Conservation (phyloP, 2,797 vertebrate genomes). For the Chelon labrosus region DNA sequence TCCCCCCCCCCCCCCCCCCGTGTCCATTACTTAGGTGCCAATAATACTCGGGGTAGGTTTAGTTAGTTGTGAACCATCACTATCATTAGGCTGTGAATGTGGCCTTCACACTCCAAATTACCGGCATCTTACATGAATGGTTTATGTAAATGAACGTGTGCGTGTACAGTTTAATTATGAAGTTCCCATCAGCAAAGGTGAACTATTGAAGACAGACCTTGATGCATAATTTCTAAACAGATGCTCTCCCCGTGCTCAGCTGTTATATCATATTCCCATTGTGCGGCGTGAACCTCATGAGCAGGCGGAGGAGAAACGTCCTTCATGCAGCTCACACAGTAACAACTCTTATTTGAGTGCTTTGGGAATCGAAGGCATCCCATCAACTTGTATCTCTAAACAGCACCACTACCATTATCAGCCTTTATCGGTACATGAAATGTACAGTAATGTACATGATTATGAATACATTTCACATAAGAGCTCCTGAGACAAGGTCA, state of each 20-base stretch:
- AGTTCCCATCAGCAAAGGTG: conserved; percentile 20
- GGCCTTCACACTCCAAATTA: conserved; percentile 15
- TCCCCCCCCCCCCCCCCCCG: too few relatives aligned
- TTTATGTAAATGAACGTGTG: conserved; percentile 42
- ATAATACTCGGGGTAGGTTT: too few relatives aligned
- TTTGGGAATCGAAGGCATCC: not conserved
- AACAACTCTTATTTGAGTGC: not conserved
- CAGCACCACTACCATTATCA: not conserved
- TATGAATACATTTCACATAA: conserved; percentile 14
- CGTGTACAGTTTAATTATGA: conserved; percentile 19
- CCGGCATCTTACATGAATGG: conserved; percentile 12
- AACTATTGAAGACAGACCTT: conserved; percentile 25
- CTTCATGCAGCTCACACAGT: conserved; percentile 19
- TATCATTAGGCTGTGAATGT: conserved; percentile 8
- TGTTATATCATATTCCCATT: not conserved
- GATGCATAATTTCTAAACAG: conserved; percentile 27
- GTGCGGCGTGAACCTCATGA: not conserved
- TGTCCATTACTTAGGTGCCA: conserved; percentile 2
- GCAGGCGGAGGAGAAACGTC: not conserved
- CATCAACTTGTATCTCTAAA: not conserved
- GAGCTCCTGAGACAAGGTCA: conserved; percentile 15
- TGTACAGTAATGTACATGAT: not conserved
- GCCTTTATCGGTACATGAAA: not conserved
- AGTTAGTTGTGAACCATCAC: conserved; percentile 17
- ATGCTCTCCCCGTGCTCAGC: conserved; percentile 15